Evolutionary conservation across 2,888 invertebrate genomes (phyloP).

Genomic region (Phoenoteleia sp.): DNA sequence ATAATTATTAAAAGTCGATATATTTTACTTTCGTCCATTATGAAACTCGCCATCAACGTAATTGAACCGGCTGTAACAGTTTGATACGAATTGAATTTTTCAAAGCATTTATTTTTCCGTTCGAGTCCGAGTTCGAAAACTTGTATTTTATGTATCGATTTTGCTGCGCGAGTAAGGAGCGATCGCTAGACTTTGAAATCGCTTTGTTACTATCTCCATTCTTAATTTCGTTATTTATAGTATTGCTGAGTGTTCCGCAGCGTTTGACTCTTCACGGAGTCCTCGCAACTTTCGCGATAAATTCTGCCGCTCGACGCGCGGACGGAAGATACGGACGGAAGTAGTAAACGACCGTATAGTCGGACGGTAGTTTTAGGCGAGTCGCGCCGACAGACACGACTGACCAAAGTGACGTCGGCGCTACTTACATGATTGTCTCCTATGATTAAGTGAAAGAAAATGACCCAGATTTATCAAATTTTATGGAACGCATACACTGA

Average conservation of each 20-base stretch:
- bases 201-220: constrained; percentile 64
- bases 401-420: constrained; percentile 37
- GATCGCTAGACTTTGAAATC: constrained; percentile 59
- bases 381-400: constrained; percentile 9
- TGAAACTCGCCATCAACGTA: constrained; percentile 17
- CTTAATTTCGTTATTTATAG: constrained; percentile 68
- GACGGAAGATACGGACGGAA: constrained; percentile 62
- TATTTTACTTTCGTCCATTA: too few species aligned
- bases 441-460: constrained; percentile 42
- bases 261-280: constrained; percentile 65
- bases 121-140: constrained; percentile 23
- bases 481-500: background rate
- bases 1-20: too few species aligned
- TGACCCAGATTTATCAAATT: constrained; percentile 18
- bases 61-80: constrained; percentile 22
- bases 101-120: constrained; percentile 48
- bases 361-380: constrained; percentile 38
- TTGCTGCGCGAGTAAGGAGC: constrained; percentile 20
- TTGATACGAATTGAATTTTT: constrained; percentile 56
- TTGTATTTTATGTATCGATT: constrained; percentile 67
- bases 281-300: constrained; percentile 65
- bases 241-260: constrained; percentile 62
- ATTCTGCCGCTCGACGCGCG: constrained; percentile 53
- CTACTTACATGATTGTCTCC: constrained; percentile 54
- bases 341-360: constrained; percentile 60